A percentile compares a stretch with the other conserved stretches of the same genome.
Evolutionary conservation across 1,140 invertebrate genomes (phyloP).

Genomic region (Vanessa atalanta): DNA sequence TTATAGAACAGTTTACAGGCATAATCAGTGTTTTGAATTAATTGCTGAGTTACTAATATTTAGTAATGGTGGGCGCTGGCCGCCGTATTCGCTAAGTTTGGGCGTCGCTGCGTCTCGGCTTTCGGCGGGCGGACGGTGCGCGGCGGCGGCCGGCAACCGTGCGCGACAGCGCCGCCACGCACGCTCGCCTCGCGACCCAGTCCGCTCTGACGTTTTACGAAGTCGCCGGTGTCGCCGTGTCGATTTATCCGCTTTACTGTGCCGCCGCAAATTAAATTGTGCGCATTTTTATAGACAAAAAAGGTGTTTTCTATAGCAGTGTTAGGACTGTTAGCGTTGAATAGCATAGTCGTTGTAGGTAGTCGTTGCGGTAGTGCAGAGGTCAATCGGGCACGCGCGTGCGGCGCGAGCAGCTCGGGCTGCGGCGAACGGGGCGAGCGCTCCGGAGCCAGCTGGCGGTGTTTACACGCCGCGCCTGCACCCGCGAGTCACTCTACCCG

Average conservation of each 20-base stretch:
- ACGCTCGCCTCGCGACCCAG: slow-evolving; percentile 74
- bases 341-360: slow-evolving; percentile 32
- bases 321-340: slow-evolving; percentile 35
- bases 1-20: neutral
- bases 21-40: neutral
- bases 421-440: slow-evolving; percentile 42
- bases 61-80: slow-evolving; percentile 61
- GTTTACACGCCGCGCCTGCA: slow-evolving; percentile 73
- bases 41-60: slow-evolving; percentile 13
- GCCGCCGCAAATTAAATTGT: slow-evolving; percentile 58
- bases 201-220: slow-evolving; percentile 73
- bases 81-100: slow-evolving; percentile 68
- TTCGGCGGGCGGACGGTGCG: slow-evolving; percentile 65
- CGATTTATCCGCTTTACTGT: slow-evolving; percentile 47
- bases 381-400: slow-evolving; percentile 45
- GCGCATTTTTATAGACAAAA: slow-evolving; percentile 52
- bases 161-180: slow-evolving; percentile 72
- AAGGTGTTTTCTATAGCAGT: slow-evolving; percentile 40
- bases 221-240: slow-evolving; percentile 69
- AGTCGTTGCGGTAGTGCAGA: slow-evolving; percentile 43
- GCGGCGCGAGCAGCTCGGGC: slow-evolving; percentile 46
- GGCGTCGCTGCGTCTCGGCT: slow-evolving; percentile 78
- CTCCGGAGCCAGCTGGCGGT: slow-evolving; percentile 66
- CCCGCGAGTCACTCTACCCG: slow-evolving; percentile 46
- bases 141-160: slow-evolving; percentile 59